Percentiles rank a stretch among this genome's conserved stretches.
These are phyloP conservation scores for Malurus alboscapulatus DNA, from an alignment of 2,113 vertebrate species.

Conservation along the genomic window DNA sequence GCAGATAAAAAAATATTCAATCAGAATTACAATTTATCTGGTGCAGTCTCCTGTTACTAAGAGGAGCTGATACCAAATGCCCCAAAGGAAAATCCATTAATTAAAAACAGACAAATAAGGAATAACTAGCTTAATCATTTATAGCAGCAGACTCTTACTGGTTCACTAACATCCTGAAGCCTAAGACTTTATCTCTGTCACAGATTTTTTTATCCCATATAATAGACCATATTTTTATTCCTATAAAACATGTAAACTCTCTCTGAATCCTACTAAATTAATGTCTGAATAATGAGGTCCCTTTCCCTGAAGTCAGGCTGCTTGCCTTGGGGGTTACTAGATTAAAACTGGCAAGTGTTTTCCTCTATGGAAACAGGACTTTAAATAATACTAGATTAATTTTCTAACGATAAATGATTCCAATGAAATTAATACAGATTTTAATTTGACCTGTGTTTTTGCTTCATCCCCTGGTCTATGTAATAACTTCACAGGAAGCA, in stretches of 20 bases:
- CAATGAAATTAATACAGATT: background rate
- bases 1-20: background rate
- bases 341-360: background rate
- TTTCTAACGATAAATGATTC: background rate
- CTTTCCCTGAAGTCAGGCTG: background rate
- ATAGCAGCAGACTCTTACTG: background rate
- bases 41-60: background rate
- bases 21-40: background rate
- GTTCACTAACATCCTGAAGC: background rate
- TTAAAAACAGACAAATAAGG: background rate
- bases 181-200: background rate
- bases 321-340: background rate
- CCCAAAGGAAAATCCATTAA: background rate
- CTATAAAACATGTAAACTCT: background rate
- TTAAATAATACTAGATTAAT: background rate
- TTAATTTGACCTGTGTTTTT: constrained; percentile 5
- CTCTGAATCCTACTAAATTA: background rate
- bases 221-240: background rate
- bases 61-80: background rate
- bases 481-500: constrained; percentile 29
- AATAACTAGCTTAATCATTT: background rate
- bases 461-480: constrained; percentile 28
- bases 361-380: background rate
- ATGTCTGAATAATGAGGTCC: background rate
- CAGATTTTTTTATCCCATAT: background rate